These are phyloP conservation scores for Mesoclemmys tuberculata DNA, from an alignment of 2,113 vertebrate species.

Conservation along the genomic window DNA sequence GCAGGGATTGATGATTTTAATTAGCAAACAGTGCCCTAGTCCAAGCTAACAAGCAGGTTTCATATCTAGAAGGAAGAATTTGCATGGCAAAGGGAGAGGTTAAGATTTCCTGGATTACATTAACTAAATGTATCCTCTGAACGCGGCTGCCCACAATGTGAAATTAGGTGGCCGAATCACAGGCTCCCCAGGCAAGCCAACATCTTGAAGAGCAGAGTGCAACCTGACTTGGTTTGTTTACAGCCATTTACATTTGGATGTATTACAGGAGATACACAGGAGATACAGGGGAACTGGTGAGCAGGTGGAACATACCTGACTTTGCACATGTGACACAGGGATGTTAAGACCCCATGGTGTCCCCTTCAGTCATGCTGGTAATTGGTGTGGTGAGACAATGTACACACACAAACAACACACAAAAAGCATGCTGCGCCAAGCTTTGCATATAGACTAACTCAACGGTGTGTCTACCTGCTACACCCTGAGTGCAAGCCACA, in stretches of 20 bases:
- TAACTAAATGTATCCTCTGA: not conserved
- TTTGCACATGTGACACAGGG: not conserved
- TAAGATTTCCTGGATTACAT: not conserved
- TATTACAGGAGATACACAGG: fast-evolving
- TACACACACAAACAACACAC: fast-evolving
- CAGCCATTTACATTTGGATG: fast-evolving
- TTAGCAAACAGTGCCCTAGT: no score
- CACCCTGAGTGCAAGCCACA: not conserved
- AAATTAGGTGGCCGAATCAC: not conserved
- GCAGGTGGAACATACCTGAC: not conserved
- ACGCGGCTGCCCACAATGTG: not conserved
- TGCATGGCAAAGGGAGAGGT: not conserved
- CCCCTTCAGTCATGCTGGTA: not conserved
- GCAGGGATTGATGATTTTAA: not conserved
- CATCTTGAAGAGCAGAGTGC: not conserved
- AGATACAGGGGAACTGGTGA: no score
- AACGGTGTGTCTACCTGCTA: no score
- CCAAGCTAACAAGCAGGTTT: not conserved
- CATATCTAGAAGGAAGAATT: not conserved
- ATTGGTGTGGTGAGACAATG: not conserved
- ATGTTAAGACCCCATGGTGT: not conserved
- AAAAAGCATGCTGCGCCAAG: not conserved
- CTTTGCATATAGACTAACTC: not conserved
- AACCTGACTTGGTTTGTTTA: not conserved
- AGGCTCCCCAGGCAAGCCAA: not conserved